Evolutionary conservation across 2,113 vertebrate genomes (phyloP).

Genomic region (Pluvialis apricaria): DNA sequence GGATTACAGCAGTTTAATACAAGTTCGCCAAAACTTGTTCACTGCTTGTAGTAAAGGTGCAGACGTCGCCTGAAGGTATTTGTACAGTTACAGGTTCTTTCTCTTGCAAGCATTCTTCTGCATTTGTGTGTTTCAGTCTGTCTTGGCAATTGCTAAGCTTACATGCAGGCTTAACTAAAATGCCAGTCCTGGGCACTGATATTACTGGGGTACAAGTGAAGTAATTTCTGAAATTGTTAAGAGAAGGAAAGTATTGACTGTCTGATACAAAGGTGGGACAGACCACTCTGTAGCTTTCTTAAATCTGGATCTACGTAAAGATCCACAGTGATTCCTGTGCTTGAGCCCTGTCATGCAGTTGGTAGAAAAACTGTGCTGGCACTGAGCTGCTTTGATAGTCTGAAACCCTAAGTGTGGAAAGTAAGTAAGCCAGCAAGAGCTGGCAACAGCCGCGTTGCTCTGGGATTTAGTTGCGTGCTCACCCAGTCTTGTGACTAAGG

Average conservation of each 20-base stretch:
- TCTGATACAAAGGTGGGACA: not conserved
- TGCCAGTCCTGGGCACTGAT: not conserved
- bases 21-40: not conserved
- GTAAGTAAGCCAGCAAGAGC: not conserved
- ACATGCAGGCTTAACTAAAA: not conserved
- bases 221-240: not conserved
- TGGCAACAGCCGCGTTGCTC: not conserved
- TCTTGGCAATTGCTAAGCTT: not conserved
- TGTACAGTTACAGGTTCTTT: not conserved
- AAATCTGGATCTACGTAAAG: not conserved
- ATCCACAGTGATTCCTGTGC: not conserved
- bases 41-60: not conserved
- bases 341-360: not conserved
- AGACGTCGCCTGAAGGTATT: not conserved
- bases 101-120: not conserved
- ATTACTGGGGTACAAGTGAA: not conserved
- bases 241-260: not conserved
- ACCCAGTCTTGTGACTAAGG: not conserved
- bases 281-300: not conserved
- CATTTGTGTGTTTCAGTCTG: not conserved
- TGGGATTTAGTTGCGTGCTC: not conserved
- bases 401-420: not conserved
- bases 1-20: not conserved
- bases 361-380: not conserved
- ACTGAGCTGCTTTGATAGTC: not conserved